Evolutionary conservation across 2,888 invertebrate species (phyloP).

Genomic region (Siphlonurus alternatus): DNA sequence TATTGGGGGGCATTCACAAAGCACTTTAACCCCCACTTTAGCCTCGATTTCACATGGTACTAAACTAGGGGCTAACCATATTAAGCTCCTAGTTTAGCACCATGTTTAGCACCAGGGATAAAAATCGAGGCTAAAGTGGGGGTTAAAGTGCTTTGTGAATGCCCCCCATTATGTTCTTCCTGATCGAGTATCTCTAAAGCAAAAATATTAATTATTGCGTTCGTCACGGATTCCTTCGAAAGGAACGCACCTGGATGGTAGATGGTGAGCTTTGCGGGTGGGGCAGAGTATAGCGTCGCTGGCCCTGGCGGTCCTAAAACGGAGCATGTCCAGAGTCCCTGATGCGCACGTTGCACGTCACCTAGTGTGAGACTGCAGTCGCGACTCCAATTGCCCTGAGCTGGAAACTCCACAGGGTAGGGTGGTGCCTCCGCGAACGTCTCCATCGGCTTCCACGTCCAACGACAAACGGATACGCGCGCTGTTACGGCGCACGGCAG

Average conservation of each 20-base stretch:
- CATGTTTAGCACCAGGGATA: no score
- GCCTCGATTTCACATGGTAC: no score
- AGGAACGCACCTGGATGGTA: constrained; percentile 25
- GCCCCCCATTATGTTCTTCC: no score
- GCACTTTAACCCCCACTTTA: no score
- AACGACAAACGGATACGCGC: constrained; percentile 23
- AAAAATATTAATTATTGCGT: no score
- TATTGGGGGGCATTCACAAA: no score
- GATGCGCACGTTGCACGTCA: constrained; percentile 19
- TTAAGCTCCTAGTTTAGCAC: no score
- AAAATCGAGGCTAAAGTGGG: no score
- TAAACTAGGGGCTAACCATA: no score
- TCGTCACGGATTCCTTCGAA: no score
- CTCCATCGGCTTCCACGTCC: constrained; percentile 22
- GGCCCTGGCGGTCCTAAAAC: constrained; percentile 11
- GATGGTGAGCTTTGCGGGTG: constrained; percentile 21
- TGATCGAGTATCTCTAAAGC: no score
- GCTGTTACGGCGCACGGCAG: constrained; percentile 23
- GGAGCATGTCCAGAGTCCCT: constrained; percentile 24
- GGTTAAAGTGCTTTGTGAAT: no score
- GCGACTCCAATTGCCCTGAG: constrained; percentile 22
- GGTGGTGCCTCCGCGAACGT: constrained; percentile 17
- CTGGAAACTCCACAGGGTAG: constrained; percentile 21
- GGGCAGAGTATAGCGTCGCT: constrained; percentile 19
- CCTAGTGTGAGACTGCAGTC: constrained; percentile 22